phyloP scores from a whole-genome alignment of 2,113 vertebrate species.

The Naja naja region DNA sequence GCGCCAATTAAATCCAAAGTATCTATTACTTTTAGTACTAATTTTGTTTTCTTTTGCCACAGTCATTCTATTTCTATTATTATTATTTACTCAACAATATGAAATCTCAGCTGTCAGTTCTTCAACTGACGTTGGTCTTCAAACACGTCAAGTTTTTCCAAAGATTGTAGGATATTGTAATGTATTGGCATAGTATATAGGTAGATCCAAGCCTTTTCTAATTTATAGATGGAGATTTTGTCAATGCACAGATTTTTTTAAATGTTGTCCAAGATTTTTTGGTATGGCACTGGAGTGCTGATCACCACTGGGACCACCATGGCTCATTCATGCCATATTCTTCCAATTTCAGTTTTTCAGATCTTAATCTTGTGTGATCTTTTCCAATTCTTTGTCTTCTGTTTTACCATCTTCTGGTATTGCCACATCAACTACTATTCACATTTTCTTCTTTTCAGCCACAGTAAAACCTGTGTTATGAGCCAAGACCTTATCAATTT shows the following conservation, averaged over 20 bases:
- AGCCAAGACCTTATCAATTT: background rate
- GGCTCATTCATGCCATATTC: background rate
- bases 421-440: background rate
- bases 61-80: background rate
- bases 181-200: background rate
- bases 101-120: background rate
- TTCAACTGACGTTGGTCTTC: background rate
- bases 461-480: background rate
- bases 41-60: background rate
- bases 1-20: background rate
- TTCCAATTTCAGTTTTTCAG: background rate
- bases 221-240: background rate
- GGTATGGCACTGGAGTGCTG: background rate
- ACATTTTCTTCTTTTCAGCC: background rate
- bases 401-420: background rate
- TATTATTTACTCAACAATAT: background rate
- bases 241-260: background rate
- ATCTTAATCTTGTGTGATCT: background rate
- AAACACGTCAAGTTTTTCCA: background rate
- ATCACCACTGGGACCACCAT: background rate
- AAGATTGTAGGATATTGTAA: background rate
- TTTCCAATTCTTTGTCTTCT: background rate
- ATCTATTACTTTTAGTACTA: background rate
- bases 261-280: background rate
- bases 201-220: background rate